A percentile compares a stretch with the other conserved stretches of the same genome.
Evolutionary conservation across 2,797 vertebrate species (phyloP).

Genomic region (Botia almorhae): DNA sequence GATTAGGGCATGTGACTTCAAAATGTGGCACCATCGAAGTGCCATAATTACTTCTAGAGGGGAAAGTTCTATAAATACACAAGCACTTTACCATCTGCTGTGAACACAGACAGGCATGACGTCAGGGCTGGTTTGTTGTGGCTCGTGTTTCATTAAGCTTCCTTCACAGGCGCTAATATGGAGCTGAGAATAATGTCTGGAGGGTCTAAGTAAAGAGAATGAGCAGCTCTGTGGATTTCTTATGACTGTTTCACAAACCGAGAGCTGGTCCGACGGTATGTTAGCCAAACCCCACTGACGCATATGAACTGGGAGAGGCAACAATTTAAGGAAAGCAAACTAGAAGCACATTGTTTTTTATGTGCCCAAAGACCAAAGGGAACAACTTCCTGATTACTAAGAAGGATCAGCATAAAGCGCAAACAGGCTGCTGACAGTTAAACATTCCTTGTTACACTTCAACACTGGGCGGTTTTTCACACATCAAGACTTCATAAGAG

Average conservation of each 20-base stretch:
- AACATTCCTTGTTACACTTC: constrained; percentile 41
- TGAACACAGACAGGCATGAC: constrained; percentile 56
- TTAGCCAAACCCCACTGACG: constrained; percentile 61
- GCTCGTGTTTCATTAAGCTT: constrained; percentile 52
- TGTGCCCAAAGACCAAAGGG: constrained; percentile 51
- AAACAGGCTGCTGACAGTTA: constrained; percentile 51
- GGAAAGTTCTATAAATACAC: constrained; percentile 56
- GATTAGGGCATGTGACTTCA: neutral
- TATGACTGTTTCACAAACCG: constrained; percentile 52
- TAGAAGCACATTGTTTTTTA: constrained; percentile 53
- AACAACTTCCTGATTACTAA: constrained; percentile 62
- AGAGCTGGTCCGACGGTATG: constrained; percentile 40
- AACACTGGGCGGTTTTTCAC: constrained; percentile 43
- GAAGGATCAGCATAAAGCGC: constrained; percentile 43
- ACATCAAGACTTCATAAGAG: constrained; percentile 46
- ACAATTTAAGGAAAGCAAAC: constrained; percentile 61
- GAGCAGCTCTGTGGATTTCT: constrained; percentile 57
- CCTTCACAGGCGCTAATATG: constrained; percentile 39
- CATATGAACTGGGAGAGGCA: constrained; percentile 55
- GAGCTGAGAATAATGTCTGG: constrained; percentile 57
- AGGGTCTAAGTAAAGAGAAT: constrained; percentile 56
- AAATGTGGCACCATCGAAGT: constrained; percentile 23
- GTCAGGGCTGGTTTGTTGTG: constrained; percentile 62
- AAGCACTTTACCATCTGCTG: constrained; percentile 48
- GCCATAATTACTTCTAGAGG: constrained; percentile 46